Evolutionary conservation across 2,888 invertebrate genomes (phyloP), one percentile per base, ranked within the genome.

Genomic region (Arctia plantaginis): DNA sequence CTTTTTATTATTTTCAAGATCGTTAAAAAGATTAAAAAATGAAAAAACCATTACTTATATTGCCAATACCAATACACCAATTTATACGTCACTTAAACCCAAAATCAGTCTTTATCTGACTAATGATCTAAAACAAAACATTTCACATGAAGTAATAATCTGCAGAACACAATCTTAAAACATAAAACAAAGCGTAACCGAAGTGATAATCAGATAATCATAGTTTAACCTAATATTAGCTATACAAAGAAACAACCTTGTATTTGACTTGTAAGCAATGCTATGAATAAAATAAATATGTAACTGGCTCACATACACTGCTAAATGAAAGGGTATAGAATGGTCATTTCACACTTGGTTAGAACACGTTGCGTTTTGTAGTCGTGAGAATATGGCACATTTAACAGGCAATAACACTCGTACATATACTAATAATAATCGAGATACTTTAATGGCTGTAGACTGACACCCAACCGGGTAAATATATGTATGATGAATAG

Each of bases 221-320:
- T 69, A 79, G 80, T 82, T 83, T 80, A 86, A 83, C 83, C 82
- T 72, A 84, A 83, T 83, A 85, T 82, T 79, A 59, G 59, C 59
- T 59, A 79, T 78, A 90, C 90, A 89, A 89, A 88, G 88, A 84
- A 83, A 74, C 76, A 85, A 83, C 90, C 90, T 90, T 89, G 90
- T 77, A 79, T 78, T 75, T 77, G 69, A 74, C 80, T 80, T 76
- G 82, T 82, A 87, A 77, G 89, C 88, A 87, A 85, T 87, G 85
- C 84, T 83, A 81, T 86, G 87, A 86, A 86, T 89, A 87, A 71
- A 78, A 88, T 86, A 84, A 87, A 86, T 87, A 89, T 87, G 85
- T 85, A 84, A 83, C 87, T 77, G 76, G 73, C 75, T 79, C 67
- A 80, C 79, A 84, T 79, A 84, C 74, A 77, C 69, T 69, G 77